Base-by-base conservation (phyloP, 2,888 invertebrate genomes). In the Melinaea marsaeus region DNA sequence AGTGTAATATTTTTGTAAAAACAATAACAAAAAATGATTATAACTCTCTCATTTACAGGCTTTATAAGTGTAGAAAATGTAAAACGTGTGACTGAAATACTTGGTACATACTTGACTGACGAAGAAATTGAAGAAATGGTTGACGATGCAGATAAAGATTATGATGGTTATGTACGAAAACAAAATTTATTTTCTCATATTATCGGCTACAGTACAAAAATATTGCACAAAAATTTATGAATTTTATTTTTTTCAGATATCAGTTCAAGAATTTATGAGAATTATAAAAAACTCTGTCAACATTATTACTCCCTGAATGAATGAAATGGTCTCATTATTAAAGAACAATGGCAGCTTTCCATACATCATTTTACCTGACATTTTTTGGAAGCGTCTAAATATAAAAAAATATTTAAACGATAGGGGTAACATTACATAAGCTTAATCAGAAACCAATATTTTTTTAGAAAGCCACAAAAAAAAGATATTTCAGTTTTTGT, bases 61-160 rank as follows among this genome's bases (percentile, higher is more conserved):
- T 76, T 71, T 3, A 86, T 90, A 45, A 83, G 79, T 71, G 86
- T 85, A 56, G 88, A 90, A 0, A 88, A 89, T 64, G 65, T 91
- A 4, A 90, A 88, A 69, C 66, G 72, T 11, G 89, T 90, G 0
- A 79, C 85, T 0, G 69, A 83, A 51, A 79, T 87, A 11, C 76
- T 91, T 2, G 87, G 81, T 0, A 75, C 76, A 3, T 66, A 78
- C 68, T 72, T 90, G 32, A 83, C 87, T 6, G 91, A 91, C 69
- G 88, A 91, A 74, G 88, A 91, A 76, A 88, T 91, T 45, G 84
- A 88, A 46, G 91, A 91, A 72, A 90, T 91, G 90, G 79, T 91
- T 3, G 88, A 90, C 59, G 89, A 89, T 57, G 90, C 89, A 9
- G 91, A 91, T 68, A 88, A 84, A 68, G 86, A 90, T 67, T 83